A percentile compares a stretch with the other conserved stretches of the same genome.
These are phyloP conservation scores for Rotaria macrura DNA, from an alignment of 2,888 invertebrate species.

Conservation along the genomic window DNA sequence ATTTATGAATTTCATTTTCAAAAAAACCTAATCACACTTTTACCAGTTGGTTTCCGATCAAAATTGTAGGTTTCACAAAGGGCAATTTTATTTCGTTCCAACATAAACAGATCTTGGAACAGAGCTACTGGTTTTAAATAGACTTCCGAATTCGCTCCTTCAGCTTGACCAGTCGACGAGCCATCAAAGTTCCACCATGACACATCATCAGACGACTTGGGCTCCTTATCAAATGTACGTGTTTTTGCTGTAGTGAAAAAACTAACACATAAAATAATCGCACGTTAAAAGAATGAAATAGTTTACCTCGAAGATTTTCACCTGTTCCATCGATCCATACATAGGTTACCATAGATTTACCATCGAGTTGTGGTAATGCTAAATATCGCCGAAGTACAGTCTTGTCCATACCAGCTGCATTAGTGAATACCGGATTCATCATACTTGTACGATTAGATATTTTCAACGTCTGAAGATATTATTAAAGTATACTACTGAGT, in stretches of 20 bases:
- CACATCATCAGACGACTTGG: slow-evolving; percentile 34
- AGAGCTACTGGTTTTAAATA: slow-evolving; percentile 31
- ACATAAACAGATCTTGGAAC: slow-evolving; percentile 38
- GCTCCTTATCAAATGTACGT: slow-evolving; percentile 22
- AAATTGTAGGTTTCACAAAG: slow-evolving; percentile 61
- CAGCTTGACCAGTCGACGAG: slow-evolving; percentile 28
- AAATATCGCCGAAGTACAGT: slow-evolving; percentile 25
- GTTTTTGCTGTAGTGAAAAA: slow-evolving; percentile 19
- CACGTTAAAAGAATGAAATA: too few relatives aligned
- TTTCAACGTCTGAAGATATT: too few relatives aligned
- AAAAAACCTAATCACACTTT: too few relatives aligned
- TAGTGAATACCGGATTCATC: background rate
- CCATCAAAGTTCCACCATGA: slow-evolving; percentile 33
- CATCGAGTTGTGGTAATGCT: slow-evolving; percentile 24
- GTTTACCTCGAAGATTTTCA: slow-evolving; percentile 39
- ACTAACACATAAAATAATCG: too few relatives aligned
- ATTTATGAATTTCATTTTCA: too few relatives aligned
- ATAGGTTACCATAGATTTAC: slow-evolving; percentile 38
- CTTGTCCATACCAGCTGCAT: background rate
- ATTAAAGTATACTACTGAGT: too few relatives aligned
- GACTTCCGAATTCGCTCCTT: slow-evolving; percentile 30
- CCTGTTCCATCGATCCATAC: slow-evolving; percentile 48
- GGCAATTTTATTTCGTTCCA: slow-evolving; percentile 38
- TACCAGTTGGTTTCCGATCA: slow-evolving; percentile 65
- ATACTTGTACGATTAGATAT: too few relatives aligned